A percentile compares a stretch with the other conserved stretches of the same genome.
Evolutionary conservation across 1,140 invertebrate genomes (phyloP).

Genomic region (Agrilus planipennis): DNA sequence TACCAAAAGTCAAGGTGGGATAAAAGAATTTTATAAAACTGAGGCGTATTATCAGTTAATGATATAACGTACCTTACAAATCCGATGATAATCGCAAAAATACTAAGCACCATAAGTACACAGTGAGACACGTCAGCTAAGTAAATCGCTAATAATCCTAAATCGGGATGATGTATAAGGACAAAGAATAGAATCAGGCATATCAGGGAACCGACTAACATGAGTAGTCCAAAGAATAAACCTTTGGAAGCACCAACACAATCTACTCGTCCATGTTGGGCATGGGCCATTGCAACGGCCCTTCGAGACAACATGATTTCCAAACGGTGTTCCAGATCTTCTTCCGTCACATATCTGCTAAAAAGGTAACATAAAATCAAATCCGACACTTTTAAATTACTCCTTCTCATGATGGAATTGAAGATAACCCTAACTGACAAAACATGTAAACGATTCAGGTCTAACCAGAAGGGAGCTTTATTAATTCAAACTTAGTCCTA

Average conservation of each 20-base stretch:
- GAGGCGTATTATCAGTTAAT: too few relatives aligned
- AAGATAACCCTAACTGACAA: not conserved
- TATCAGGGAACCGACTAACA: slow-evolving; percentile 82
- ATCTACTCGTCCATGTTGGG: slow-evolving; percentile 68
- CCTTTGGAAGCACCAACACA: slow-evolving; percentile 88
- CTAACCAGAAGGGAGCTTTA: not conserved
- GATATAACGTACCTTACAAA: slow-evolving; percentile 69
- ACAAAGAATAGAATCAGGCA: slow-evolving; percentile 92
- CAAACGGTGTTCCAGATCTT: slow-evolving; percentile 71
- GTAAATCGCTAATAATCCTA: slow-evolving; percentile 74
- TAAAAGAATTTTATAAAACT: not conserved
- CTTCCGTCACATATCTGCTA: slow-evolving; percentile 54
- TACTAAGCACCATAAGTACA: slow-evolving; percentile 72
- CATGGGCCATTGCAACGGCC: slow-evolving; percentile 69
- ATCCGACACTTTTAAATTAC: too few relatives aligned
- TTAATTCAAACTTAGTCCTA: slow-evolving; percentile 2
- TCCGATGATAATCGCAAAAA: slow-evolving; percentile 79
- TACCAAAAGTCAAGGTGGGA: too few relatives aligned
- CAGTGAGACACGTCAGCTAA: slow-evolving; percentile 84
- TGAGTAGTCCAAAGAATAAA: slow-evolving; percentile 83
- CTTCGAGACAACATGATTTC: slow-evolving; percentile 73
- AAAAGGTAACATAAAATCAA: not conserved
- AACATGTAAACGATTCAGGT: slow-evolving; percentile 6
- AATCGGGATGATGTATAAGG: slow-evolving; percentile 67
- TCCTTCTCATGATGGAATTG: not conserved